A percentile compares a stretch with the other conserved stretches of the same genome.
phyloP scores from a whole-genome alignment of 2,797 vertebrate species.

The Fistularia tabacaria region DNA sequence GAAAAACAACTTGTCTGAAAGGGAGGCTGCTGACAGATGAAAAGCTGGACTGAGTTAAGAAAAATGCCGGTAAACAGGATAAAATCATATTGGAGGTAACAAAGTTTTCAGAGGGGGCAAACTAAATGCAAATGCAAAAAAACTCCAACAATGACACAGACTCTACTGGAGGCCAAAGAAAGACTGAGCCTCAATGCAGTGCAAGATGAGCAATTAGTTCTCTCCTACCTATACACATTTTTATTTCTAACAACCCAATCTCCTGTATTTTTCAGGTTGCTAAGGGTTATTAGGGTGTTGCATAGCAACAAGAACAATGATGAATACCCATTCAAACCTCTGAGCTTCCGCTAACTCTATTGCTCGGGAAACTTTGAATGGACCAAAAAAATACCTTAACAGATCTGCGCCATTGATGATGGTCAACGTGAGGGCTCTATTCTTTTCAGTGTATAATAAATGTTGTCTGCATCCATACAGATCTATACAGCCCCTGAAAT shows the following conservation, averaged over 20 bases:
- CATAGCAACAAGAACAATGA: constrained; percentile 61
- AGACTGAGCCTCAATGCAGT: not conserved
- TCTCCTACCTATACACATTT: constrained; percentile 20
- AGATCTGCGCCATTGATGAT: constrained; percentile 21
- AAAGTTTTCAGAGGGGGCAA: too few species aligned
- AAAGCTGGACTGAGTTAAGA: too few species aligned
- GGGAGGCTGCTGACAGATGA: too few species aligned
- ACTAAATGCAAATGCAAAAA: too few species aligned
- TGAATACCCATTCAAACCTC: constrained; percentile 33
- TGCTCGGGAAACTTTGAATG: constrained; percentile 11
- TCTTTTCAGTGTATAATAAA: constrained; percentile 33
- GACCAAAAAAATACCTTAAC: constrained; percentile 15
- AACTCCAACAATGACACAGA: too few species aligned
- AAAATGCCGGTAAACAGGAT: too few species aligned
- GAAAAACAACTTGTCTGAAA: too few species aligned
- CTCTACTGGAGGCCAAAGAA: not conserved
- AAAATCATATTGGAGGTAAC: too few species aligned
- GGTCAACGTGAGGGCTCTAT: too few species aligned
- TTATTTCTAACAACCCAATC: constrained; percentile 41
- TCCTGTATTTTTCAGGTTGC: constrained; percentile 40
- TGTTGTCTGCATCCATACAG: constrained; percentile 16
- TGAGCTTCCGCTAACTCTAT: constrained; percentile 11
- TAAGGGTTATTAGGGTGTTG: constrained; percentile 52
- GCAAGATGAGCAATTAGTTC: constrained; percentile 18
- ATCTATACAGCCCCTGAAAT: constrained; percentile 20